These are phyloP conservation scores for Alosa alosa DNA, from an alignment of 2,113 vertebrate genomes.

Conservation along the genomic window DNA sequence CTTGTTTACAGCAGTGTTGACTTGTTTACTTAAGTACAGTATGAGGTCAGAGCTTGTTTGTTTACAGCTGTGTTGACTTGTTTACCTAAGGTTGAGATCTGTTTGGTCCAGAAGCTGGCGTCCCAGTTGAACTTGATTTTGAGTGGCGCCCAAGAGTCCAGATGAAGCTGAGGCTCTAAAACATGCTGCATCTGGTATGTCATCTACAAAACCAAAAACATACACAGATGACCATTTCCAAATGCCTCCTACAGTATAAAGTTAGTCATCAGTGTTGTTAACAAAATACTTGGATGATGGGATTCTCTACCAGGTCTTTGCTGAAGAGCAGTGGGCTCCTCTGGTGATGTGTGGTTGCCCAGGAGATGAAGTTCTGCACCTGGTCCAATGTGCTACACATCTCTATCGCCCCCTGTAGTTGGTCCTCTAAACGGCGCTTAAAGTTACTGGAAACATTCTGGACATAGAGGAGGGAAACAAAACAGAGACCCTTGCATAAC, in stretches of 20 bases:
- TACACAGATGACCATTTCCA: not conserved
- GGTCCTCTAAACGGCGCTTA: slow-evolving; percentile 86
- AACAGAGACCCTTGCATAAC: slow-evolving; percentile 19
- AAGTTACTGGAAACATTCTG: slow-evolving; percentile 89
- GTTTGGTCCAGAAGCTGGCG: slow-evolving; percentile 94
- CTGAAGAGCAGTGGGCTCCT: slow-evolving; percentile 93
- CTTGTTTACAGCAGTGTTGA: too few species aligned
- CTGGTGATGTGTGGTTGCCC: slow-evolving; percentile 89
- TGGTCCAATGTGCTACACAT: slow-evolving; percentile 90
- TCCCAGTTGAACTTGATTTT: slow-evolving; percentile 97
- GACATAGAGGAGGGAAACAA: slow-evolving; percentile 30
- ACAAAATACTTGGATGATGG: not conserved
- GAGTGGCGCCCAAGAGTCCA: slow-evolving; percentile 79
- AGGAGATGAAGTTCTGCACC: slow-evolving; percentile 93
- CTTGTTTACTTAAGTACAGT: slow-evolving; percentile 71
- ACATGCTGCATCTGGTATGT: slow-evolving; percentile 86
- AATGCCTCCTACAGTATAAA: not conserved
- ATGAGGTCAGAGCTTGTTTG: too few species aligned
- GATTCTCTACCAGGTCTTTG: slow-evolving; percentile 85
- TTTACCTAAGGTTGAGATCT: slow-evolving; percentile 86
- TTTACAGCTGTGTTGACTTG: too few species aligned
- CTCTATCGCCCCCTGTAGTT: slow-evolving; percentile 86
- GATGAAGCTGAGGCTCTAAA: slow-evolving; percentile 79
- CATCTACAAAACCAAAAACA: not conserved
- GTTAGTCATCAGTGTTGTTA: not conserved